Base-by-base conservation (phyloP, 2,797 vertebrate species). In the Falco columbarius region DNA sequence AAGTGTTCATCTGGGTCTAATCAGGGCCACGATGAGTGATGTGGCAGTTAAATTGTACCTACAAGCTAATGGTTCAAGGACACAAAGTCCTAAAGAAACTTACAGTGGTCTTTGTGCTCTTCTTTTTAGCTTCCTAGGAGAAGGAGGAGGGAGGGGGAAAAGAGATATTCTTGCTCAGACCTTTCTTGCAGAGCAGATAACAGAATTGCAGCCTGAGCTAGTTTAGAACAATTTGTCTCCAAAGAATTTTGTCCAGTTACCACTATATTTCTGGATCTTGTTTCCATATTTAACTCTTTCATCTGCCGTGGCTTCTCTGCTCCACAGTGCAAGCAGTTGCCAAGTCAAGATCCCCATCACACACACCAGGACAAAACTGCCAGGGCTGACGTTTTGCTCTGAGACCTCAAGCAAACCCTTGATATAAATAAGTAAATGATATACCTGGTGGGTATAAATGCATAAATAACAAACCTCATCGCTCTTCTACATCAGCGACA, bases 1-100 rank as follows among this genome's bases (percentile, higher is more conserved):
- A 97, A 94, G 84, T 95, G 95, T 89, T 98, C 98, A 98, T 98
- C 98, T 98, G 98, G 96, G 97, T 98, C 98, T 98, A 98, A 98
- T 98, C 98, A 98, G 90, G 97, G 96, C 96, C 97, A 97, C 97
- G 98, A 98, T 98, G 97, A 98, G 95, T 98, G 98, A 98, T 98
- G 98, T 98, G 98, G 98, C 98, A 97, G 95, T 92, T 87, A 93
- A 96, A 95, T 23, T 82, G 85, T 80, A 94, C 95, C 93, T 95
- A 92, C 19, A 5, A 97, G 89, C 88, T 96, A 90, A 93, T 89
- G 94, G 95, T 96, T 95, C 87, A 94, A 95, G 96, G 97, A 97
- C 98, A 96, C 88, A 93, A 79, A 82, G 94, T 97, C 96, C 96
- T 90, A 51, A 93, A 89, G 56, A 68, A 77, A 79, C 56, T 92